These are phyloP conservation scores for Cecropterus lyciades DNA, from an alignment of 1,140 invertebrate genomes.

Conservation along the genomic window DNA sequence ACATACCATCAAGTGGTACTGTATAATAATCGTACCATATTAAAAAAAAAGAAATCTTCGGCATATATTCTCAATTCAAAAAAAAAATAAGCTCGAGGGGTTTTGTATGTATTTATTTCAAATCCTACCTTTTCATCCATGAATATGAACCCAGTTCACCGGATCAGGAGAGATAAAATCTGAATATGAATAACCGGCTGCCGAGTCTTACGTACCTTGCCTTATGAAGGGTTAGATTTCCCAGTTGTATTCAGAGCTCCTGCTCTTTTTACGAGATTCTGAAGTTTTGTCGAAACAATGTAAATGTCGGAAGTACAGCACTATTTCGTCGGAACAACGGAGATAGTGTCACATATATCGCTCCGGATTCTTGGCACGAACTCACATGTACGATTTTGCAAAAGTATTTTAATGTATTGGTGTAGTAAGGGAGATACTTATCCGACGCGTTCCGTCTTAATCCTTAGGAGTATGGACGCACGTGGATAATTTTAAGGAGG, in stretches of 20 bases:
- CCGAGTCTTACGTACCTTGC: conserved; percentile 16
- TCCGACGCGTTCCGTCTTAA: no score
- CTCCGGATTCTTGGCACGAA: background rate
- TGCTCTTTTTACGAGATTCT: conserved; percentile 9
- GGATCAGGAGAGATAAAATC: conserved; percentile 28
- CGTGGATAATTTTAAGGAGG: no score
- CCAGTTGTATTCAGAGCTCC: conserved; percentile 23
- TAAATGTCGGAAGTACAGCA: background rate
- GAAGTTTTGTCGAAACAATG: conserved; percentile 3
- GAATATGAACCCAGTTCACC: conserved; percentile 23
- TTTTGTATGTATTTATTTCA: conserved; percentile 18
- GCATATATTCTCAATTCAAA: background rate
- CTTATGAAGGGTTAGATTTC: conserved; percentile 33
- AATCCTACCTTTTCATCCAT: conserved; percentile 21
- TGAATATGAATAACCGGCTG: conserved; percentile 26
- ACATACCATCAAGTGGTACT: no score
- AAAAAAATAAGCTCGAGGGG: background rate
- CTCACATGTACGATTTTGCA: background rate
- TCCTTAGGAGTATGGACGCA: no score
- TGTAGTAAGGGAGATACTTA: no score
- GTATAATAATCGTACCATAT: no score
- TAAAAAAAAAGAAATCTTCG: no score
- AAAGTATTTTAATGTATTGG: background rate
- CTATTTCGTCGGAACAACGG: background rate
- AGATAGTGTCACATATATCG: conserved; percentile 6